phyloP scores from a whole-genome alignment of 2,797 vertebrate genomes.

The Rhynchonycteris naso region DNA sequence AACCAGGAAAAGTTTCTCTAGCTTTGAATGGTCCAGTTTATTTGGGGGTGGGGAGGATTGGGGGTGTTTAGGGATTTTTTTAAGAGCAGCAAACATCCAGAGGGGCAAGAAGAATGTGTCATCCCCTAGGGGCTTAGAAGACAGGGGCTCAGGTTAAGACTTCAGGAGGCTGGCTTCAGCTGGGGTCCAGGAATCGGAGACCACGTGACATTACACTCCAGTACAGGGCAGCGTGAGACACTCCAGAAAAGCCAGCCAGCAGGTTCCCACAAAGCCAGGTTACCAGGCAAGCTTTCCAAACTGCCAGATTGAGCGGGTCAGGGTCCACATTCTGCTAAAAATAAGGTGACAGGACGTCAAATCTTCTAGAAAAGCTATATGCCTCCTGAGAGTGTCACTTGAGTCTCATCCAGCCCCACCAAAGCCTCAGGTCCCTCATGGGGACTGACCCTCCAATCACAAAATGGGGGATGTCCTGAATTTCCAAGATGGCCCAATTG shows the following conservation, averaged over 20 bases:
- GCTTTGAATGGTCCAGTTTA: neutral
- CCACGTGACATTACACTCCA: neutral
- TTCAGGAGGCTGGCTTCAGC: neutral
- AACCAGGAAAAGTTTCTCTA: constrained; percentile 30
- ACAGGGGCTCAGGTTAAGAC: neutral
- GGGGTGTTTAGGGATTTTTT: neutral
- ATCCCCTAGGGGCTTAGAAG: neutral
- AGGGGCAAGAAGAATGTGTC: neutral
- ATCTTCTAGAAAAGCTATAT: neutral
- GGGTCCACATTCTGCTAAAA: neutral
- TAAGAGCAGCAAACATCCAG: neutral
- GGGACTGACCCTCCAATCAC: neutral
- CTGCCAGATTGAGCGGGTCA: neutral
- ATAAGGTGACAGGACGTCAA: neutral
- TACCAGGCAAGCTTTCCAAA: neutral
- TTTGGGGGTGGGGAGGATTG: too few species aligned
- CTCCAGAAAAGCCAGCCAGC: neutral
- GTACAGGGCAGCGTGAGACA: neutral
- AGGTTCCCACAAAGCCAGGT: neutral
- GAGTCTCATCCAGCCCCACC: neutral
- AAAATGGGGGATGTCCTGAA: neutral
- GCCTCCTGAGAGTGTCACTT: neutral
- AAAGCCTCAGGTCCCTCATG: too few species aligned
- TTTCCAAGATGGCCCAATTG: neutral
- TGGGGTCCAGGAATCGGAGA: neutral